Base-by-base conservation (phyloP, 2,797 vertebrate species). In the Rousettus madagascariensis region DNA sequence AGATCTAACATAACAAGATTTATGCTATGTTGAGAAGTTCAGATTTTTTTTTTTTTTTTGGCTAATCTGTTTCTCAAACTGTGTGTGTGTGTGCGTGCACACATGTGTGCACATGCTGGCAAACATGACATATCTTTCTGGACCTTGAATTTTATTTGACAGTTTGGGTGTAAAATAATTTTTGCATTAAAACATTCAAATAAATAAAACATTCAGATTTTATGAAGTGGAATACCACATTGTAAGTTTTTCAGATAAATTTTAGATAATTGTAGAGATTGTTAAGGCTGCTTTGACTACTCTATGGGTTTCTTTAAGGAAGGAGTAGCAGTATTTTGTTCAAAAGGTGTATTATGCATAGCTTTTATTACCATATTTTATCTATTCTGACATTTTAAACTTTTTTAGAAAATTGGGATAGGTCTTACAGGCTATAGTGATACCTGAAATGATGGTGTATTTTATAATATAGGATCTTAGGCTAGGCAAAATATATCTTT, bases 261-360 rank as follows among this genome's bases (percentile, higher is more conserved):
- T 63, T 92, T 95, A 63, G 41, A 17, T 82, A 63, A 79, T 68
- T 93, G 83, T 72, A 88, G 66, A 86, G 51, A 49, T 90, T 72
- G 11, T 74, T 66, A 57, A 17, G 33, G 19, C 59, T 90, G 12
- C 80, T 90, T 61, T 85, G 55, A 66, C 38, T 79, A 19, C 28
- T 89, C 20, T 84, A 30, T 49, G 51, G 80, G 10, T 59, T 93
- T 80, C 49, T 68, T 93, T 93, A 79, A 66, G 72, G n/a, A 93
- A 16, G 20, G 13, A 65, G 2, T 79, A 63, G 46, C 65, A 57
- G 38, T 65, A 51, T 79, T 85, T 69, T 65, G 26, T 46, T 51
- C 57, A 75, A 65, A 38, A 5, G 49, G 8, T 75, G 11, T 46
- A 57, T 55, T n/a, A 7, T 79, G 13, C n/a, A 41, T 72, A 41